Evolutionary conservation across 1,140 invertebrate genomes (phyloP).

Genomic region (Ephestia elutella): DNA sequence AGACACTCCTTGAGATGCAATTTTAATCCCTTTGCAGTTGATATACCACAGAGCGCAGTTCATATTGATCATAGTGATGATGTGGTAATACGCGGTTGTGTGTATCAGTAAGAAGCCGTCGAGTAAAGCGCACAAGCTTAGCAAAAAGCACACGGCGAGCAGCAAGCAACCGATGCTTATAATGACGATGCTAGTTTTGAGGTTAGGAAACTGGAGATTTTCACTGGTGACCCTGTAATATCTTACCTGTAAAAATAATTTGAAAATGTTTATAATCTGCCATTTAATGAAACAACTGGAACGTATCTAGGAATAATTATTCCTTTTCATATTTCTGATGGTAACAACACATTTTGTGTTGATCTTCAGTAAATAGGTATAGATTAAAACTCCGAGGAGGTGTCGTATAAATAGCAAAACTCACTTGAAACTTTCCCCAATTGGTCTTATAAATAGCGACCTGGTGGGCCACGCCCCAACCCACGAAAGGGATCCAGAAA

Average conservation of each 20-base stretch:
- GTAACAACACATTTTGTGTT: too few species aligned
- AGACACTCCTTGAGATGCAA: conserved; percentile 73
- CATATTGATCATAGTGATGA: conserved; percentile 80
- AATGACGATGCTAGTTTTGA: conserved; percentile 75
- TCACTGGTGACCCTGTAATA: conserved; percentile 74
- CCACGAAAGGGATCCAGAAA: conserved; percentile 79
- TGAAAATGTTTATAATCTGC: too few species aligned
- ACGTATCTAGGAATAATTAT: too few species aligned
- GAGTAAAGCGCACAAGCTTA: conserved; percentile 74
- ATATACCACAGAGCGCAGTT: conserved; percentile 79
- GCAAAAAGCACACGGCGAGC: conserved; percentile 74
- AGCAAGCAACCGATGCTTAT: conserved; percentile 76
- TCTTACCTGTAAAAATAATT: conserved; percentile 52
- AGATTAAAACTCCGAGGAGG: too few species aligned
- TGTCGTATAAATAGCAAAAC: too few species aligned
- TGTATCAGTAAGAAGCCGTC: conserved; percentile 77
- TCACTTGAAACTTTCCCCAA: conserved; percentile 76
- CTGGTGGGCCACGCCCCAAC: conserved; percentile 77
- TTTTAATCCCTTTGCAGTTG: conserved; percentile 77
- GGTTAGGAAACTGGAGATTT: conserved; percentile 75
- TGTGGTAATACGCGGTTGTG: conserved; percentile 77
- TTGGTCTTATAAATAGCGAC: conserved; percentile 79
- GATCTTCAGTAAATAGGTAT: too few species aligned
- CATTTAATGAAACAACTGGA: too few species aligned
- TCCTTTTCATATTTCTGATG: too few species aligned